A percentile compares a stretch with the other conserved stretches of the same genome.
Evolutionary conservation across 2,113 vertebrate species (phyloP).

Genomic region (Bucco capensis): DNA sequence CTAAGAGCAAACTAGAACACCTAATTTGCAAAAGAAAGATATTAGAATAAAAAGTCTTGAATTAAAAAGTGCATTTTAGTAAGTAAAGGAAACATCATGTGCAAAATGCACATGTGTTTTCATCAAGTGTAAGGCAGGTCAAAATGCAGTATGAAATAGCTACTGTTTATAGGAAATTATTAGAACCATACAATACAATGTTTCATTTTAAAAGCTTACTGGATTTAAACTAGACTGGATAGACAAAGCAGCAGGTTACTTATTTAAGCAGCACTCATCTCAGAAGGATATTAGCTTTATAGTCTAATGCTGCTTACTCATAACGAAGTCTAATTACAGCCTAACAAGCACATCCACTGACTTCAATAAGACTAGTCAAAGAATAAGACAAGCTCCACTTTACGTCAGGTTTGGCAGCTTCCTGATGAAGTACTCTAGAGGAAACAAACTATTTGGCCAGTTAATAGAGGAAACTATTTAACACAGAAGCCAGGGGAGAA

Average conservation of each 20-base stretch:
- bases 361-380: not conserved
- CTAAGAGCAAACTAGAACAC: not conserved
- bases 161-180: not conserved
- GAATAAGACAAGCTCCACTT: not conserved
- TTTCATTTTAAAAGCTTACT: slow-evolving; percentile 23
- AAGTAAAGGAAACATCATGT: not conserved
- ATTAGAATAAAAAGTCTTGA: not conserved
- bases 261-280: slow-evolving; percentile 1
- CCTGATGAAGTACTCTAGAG: slow-evolving; percentile 20
- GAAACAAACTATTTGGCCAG: slow-evolving; percentile 36
- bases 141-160: not conserved
- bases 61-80: not conserved
- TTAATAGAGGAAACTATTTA: slow-evolving; percentile 61
- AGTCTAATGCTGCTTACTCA: slow-evolving; percentile 36
- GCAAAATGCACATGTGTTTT: not conserved
- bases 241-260: slow-evolving; percentile 5
- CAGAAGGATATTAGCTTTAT: slow-evolving; percentile 25
- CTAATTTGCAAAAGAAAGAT: not conserved
- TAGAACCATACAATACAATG: not conserved
- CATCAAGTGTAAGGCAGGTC: not conserved
- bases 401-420: slow-evolving; percentile 46
- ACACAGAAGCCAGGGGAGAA: not conserved
- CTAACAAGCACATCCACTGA: slow-evolving; percentile 36
- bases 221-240: not conserved
- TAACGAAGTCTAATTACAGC: slow-evolving; percentile 30